phyloP scores from a whole-genome alignment of 2,113 vertebrate genomes.

The Globicephala melas region DNA sequence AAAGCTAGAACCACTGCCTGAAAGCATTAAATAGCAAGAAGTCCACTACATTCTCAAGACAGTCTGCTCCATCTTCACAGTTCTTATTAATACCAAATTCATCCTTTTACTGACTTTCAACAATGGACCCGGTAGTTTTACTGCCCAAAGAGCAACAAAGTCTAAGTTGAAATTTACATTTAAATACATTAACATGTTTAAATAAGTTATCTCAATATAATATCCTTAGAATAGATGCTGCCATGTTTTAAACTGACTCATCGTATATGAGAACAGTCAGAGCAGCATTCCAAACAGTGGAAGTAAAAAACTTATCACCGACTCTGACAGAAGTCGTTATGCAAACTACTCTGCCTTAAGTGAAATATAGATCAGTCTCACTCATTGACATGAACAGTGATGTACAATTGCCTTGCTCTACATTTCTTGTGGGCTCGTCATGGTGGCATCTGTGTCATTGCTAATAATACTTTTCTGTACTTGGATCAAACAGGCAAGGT shows the following conservation, averaged over 20 bases:
- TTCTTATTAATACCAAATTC: not conserved
- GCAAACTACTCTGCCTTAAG: not conserved
- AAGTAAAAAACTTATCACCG: not conserved
- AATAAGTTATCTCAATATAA: not conserved
- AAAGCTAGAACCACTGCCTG: not conserved
- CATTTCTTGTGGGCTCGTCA: not conserved
- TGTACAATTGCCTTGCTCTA: fast-evolving
- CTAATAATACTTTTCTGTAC: not conserved
- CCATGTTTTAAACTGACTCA: not conserved
- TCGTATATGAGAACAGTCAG: not conserved
- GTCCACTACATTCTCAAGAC: not conserved
- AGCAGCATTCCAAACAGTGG: not conserved
- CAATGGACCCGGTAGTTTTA: not conserved
- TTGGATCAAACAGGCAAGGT: not conserved
- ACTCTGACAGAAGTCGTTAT: not conserved
- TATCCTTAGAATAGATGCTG: not conserved
- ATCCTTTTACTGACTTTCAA: not conserved
- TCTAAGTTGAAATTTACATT: not conserved
- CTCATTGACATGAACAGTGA: not conserved
- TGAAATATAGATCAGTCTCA: not conserved
- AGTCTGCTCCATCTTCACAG: not conserved
- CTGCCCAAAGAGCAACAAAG: not conserved
- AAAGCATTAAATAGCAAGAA: not conserved
- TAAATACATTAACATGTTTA: not conserved
- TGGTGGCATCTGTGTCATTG: not conserved